A percentile compares a stretch with the other conserved stretches of the same genome.
These are phyloP conservation scores for Microcebus ravelobensis DNA, from an alignment of 2,113 vertebrate genomes.

Conservation along the genomic window DNA sequence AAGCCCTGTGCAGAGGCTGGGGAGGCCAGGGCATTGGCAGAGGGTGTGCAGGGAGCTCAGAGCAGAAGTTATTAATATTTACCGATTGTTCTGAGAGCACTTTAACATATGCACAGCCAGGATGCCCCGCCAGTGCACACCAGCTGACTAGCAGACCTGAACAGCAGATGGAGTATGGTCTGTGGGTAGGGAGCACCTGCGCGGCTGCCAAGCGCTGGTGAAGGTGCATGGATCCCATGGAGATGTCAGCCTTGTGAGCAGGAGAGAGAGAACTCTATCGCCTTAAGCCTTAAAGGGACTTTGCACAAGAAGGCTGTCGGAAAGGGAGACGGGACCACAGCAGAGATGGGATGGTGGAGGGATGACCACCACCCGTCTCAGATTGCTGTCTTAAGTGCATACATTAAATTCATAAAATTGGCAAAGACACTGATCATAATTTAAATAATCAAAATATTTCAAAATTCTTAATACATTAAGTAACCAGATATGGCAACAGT, in stretches of 20 bases:
- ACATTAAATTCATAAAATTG: background rate
- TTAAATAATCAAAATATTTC: conserved; percentile 24
- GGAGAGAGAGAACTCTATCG: background rate
- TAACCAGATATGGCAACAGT: background rate
- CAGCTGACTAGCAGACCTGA: background rate
- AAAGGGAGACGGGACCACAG: background rate
- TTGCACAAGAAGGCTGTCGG: background rate
- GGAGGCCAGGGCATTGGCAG: background rate
- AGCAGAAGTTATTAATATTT: background rate
- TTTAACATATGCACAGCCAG: background rate
- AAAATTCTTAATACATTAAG: background rate
- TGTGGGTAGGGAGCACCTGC: background rate
- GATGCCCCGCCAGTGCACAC: background rate
- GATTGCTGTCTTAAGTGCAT: background rate
- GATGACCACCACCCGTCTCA: background rate
- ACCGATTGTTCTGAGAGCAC: background rate
- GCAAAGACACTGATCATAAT: background rate
- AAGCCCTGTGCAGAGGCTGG: background rate
- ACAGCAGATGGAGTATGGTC: rapidly evolving
- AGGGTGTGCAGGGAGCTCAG: background rate
- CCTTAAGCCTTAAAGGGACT: background rate
- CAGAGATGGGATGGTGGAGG: background rate
- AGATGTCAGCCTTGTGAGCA: background rate
- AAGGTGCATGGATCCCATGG: background rate
- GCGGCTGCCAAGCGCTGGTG: background rate